Percentiles rank a stretch among this genome's conserved stretches.
Conservation (phyloP, 2,113 vertebrate genomes). For the Datnioides undecimradiatus region DNA sequence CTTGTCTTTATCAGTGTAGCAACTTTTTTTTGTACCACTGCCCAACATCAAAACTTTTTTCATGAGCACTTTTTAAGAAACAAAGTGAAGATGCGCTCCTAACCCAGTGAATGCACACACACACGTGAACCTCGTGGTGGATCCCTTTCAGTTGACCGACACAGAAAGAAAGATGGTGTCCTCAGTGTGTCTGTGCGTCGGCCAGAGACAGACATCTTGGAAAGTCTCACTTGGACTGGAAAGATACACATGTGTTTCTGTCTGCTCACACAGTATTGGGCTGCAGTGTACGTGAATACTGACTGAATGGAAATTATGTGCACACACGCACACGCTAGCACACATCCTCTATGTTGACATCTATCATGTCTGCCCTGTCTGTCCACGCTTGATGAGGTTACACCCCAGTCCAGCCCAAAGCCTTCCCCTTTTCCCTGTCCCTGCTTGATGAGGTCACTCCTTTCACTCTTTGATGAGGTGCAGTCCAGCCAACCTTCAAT, state of each 20-base stretch:
- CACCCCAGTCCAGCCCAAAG: slow-evolving; percentile 55
- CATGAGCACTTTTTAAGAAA: not conserved
- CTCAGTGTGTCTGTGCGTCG: not conserved
- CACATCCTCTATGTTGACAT: slow-evolving; percentile 45
- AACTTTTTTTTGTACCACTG: too few relatives aligned
- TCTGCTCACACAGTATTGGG: not conserved
- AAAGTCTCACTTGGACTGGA: not conserved
- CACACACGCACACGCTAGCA: slow-evolving; percentile 26
- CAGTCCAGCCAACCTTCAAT: slow-evolving; percentile 57
- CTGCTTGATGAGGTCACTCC: slow-evolving; percentile 66
- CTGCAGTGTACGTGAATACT: not conserved
- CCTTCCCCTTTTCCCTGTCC: slow-evolving; percentile 47
- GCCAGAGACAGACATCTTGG: not conserved
- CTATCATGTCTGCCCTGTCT: slow-evolving; percentile 60
- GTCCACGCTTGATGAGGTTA: slow-evolving; percentile 68
- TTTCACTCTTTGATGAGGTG: slow-evolving; percentile 59
- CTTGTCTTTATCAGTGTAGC: not conserved
- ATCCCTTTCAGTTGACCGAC: not conserved
- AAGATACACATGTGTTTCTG: not conserved
- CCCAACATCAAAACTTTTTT: not conserved
- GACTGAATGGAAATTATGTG: slow-evolving; percentile 30
- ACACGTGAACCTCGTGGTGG: not conserved
- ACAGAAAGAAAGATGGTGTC: not conserved
- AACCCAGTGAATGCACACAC: not conserved
- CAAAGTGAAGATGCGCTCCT: not conserved